These are phyloP conservation scores for Poecilus cupreus DNA, from an alignment of 2,888 invertebrate species.

Conservation along the genomic window DNA sequence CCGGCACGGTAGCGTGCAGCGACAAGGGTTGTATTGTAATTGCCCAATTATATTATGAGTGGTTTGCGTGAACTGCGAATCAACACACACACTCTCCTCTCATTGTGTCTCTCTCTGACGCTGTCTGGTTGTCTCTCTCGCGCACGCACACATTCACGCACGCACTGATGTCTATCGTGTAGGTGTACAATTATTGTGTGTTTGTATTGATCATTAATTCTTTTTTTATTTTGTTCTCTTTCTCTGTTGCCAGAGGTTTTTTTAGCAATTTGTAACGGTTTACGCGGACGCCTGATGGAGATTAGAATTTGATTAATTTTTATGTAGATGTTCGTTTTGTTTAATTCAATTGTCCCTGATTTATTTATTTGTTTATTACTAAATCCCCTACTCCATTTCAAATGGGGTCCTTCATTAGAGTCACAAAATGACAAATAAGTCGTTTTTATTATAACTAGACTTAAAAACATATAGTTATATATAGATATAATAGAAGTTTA, in stretches of 20 bases:
- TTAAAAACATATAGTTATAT: too few relatives aligned
- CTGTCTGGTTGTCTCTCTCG: neutral
- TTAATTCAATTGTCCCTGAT: constrained; percentile 35
- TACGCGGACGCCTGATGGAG: constrained; percentile 1
- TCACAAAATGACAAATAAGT: too few relatives aligned
- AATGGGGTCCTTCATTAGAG: too few relatives aligned
- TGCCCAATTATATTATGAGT: constrained; percentile 71
- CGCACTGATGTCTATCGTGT: constrained; percentile 18
- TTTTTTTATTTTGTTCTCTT: constrained; percentile 34
- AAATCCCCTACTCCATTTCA: too few relatives aligned
- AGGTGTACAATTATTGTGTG: constrained; percentile 40
- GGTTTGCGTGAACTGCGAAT: constrained; percentile 67
- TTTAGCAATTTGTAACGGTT: constrained; percentile 55
- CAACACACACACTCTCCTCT: constrained; percentile 47
- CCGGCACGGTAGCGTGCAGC: constrained; percentile 14
- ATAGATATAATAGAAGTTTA: too few relatives aligned
- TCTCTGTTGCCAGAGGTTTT: constrained; percentile 11
- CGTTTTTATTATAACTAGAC: too few relatives aligned
- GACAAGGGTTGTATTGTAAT: constrained; percentile 64
- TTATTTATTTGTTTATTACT: constrained; percentile 8
- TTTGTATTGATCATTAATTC: constrained; percentile 54
- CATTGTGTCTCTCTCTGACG: neutral
- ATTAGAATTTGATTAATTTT: constrained; percentile 50
- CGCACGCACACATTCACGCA: neutral
- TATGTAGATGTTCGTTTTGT: constrained; percentile 45